Base-by-base conservation (phyloP, 2,888 invertebrate species). In the Strigamia crassipes region DNA sequence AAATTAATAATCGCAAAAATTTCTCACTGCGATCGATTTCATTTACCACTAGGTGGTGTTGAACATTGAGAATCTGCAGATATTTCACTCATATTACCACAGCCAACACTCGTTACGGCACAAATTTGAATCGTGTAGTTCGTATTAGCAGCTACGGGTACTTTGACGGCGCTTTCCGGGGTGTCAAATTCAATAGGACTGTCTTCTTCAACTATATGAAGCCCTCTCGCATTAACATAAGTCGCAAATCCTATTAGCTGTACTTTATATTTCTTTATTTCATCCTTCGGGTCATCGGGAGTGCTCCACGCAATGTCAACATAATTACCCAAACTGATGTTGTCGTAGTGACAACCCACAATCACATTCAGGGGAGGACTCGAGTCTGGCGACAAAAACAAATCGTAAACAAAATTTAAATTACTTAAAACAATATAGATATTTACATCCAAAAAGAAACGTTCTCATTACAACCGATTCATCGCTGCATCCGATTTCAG, bases 121-220 rank as follows among this genome's bases (percentile, higher is more conserved):
- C 93, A 93, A 82, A 95, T 90, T 0, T 87, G 87, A 61, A 94
- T 93, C 15, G 93, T 93, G 87, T 95, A 95, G 87, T 94, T 93
- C 0, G 95, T 96, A 87, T 96, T 95, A 4, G 95, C 92, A 85
- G 92, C 92, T 86, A 93, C 93, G 81, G 90, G 89, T 21, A 90
- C 89, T 82, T 87, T 90, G 78, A 89, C 88, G 15, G 86, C 87
- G 80, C 88, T 89, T 84, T 89, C 89, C 83, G 90, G 90, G 10
- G 92, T 90, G 82, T 90, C 90, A 83, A 91, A 91, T 12, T 89
- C 89, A 86, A 91, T 91, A 1, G 92, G 91, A 0, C 90, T 91
- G 89, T 90, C 91, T 2, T 90, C 90, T 81, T 91, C 91, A 66
- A 89, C 88, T 78, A 89, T 88, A 46, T 88, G 83, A 34, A 87